phyloP scores from a whole-genome alignment of 2,797 vertebrate species.

The Podarcis lilfordi region DNA sequence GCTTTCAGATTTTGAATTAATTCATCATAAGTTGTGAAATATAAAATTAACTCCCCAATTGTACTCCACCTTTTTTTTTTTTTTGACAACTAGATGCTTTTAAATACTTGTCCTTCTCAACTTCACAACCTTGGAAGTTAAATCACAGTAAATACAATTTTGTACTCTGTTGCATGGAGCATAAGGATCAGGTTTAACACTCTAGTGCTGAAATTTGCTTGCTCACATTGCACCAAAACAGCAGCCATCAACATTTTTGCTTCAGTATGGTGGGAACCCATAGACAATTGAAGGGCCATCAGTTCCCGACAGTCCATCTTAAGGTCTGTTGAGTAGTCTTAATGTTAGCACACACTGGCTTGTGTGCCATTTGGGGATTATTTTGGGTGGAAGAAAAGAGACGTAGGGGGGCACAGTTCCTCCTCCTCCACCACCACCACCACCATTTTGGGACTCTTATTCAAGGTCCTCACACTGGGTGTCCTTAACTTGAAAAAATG shows the following conservation, averaged over 20 bases:
- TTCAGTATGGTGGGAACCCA: not conserved
- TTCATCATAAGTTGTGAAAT: not conserved
- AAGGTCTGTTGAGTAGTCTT: not conserved
- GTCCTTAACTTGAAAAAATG: not conserved
- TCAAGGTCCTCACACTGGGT: not conserved
- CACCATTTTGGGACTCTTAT: no score
- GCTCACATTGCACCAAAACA: not conserved
- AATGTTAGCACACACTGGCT: not conserved
- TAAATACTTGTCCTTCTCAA: not conserved
- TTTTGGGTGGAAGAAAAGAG: not conserved
- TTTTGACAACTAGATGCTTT: not conserved
- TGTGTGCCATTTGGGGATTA: not conserved
- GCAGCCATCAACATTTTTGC: not conserved
- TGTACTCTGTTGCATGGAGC: not conserved
- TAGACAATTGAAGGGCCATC: not conserved
- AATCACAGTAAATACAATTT: not conserved
- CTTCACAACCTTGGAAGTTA: not conserved
- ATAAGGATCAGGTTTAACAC: no score
- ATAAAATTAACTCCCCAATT: not conserved
- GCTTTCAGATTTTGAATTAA: not conserved
- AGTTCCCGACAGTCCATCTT: not conserved
- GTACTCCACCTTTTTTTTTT: not conserved
- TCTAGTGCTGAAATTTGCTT: not conserved
- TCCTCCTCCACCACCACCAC: no score
- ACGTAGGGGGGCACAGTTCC: not conserved